Base-by-base conservation (phyloP, 2,113 vertebrate species). In the Pheucticus melanocephalus region DNA sequence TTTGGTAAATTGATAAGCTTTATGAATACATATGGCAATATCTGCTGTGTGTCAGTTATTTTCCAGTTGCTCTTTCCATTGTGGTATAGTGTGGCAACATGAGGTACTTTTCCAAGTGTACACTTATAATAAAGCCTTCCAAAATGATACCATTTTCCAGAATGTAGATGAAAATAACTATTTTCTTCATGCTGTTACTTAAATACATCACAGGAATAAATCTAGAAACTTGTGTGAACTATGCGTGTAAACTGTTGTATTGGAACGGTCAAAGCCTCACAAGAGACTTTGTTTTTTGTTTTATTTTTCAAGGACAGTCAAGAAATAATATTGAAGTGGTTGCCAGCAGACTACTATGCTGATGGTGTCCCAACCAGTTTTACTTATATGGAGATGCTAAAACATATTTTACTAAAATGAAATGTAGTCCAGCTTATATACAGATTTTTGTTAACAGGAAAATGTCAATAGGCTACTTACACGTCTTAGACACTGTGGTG, bases 91-190 rank as follows among this genome's bases (percentile, higher is more conserved):
- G 21, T 47, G 44, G 9, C 53, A 33, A 12, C 8, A 2, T 77
- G 28, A 53, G 11, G 18, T 75, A 19, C 22, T 86, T 6, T 54
- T 88, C 45, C 68, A 92, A 61, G 31, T 27, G 12, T 12, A 20
- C 9, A 15, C 77, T 65, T 86, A 9, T 48, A 45, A 31, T 61
- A n/a, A 79, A 59, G 27, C 23, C 27, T 79, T 88, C 19, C 8
- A 85, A 71, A 88, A n/a, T 1, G 0, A 8, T 21, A 10, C 0
- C 1, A 1, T 44, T 70, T 91, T 66, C 17, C 14, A 25, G 69
- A 45, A 39, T 16, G 7, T 28, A 51, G 30, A 71, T 16, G 22
- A 66, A 75, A 86, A 50, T 25, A 64, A 69, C 22, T 11, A 5
- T 63, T 86, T 90, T 72, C 44, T 65, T 86, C 12, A 16, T 87